phyloP scores from a whole-genome alignment of 2,797 vertebrate species.

The Sebastes paucispinis region DNA sequence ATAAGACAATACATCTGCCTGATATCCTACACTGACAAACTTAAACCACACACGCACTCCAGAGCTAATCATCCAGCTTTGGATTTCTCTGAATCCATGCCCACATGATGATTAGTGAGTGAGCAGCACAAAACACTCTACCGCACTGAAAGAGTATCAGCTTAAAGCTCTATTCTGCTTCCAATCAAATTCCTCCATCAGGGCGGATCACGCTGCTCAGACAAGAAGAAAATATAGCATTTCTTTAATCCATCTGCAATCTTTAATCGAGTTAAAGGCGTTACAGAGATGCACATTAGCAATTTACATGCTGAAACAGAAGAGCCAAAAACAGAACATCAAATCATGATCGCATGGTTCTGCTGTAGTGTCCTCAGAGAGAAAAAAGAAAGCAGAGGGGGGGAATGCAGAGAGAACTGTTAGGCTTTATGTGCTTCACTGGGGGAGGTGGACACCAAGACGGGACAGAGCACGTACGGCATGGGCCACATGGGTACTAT shows the following conservation, averaged over 20 bases:
- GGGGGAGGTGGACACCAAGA: slow-evolving; percentile 45
- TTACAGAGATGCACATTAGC: slow-evolving; percentile 34
- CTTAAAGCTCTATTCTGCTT: slow-evolving; percentile 60
- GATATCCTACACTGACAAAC: slow-evolving; percentile 45
- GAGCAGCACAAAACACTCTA: slow-evolving; percentile 43
- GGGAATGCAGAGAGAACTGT: slow-evolving; percentile 4
- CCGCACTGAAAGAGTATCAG: slow-evolving; percentile 38
- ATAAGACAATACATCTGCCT: slow-evolving; percentile 38
- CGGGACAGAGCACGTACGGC: slow-evolving; percentile 31
- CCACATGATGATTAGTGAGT: slow-evolving; percentile 49
- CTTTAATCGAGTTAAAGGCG: slow-evolving; percentile 62
- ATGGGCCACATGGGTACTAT: slow-evolving; percentile 69
- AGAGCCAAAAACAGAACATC: slow-evolving; percentile 58
- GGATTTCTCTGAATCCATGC: slow-evolving; percentile 63
- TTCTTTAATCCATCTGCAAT: slow-evolving; percentile 63
- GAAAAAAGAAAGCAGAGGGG: not conserved
- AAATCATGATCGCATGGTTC: slow-evolving; percentile 44
- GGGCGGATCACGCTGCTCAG: slow-evolving; percentile 31
- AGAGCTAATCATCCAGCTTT: slow-evolving; percentile 60
- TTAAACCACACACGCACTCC: slow-evolving; percentile 34
- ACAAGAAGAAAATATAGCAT: slow-evolving; percentile 44
- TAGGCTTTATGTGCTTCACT: slow-evolving; percentile 48
- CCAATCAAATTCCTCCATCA: slow-evolving; percentile 63
- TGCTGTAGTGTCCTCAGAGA: slow-evolving; percentile 30
- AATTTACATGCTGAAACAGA: slow-evolving; percentile 59